Conservation (phyloP, 2,113 vertebrate species). For the Tinamus guttatus region DNA sequence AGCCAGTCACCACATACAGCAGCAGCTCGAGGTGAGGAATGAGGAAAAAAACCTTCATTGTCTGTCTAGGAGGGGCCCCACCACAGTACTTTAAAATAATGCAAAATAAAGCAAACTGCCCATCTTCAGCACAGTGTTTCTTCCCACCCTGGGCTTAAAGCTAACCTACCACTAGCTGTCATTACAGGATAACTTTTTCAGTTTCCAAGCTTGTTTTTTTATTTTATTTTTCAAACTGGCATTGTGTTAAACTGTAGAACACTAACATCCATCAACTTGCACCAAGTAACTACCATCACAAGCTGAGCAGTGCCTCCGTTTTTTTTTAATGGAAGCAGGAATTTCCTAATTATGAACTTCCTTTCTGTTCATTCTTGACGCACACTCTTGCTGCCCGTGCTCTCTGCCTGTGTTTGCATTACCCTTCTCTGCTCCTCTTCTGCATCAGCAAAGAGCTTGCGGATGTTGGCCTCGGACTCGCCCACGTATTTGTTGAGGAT, state of each 20-base stretch:
- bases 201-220: not conserved
- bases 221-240: not conserved
- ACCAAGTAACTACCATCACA: not conserved
- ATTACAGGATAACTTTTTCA: not conserved
- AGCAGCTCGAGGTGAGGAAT: not conserved
- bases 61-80: not conserved
- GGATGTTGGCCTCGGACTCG: conserved; percentile 95
- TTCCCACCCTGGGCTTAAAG: not conserved
- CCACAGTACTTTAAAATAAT: not conserved
- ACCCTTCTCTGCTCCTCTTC: conserved; percentile 97
- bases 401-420: conserved; percentile 9
- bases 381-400: not conserved
- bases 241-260: not conserved
- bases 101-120: not conserved
- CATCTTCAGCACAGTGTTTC: not conserved
- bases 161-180: not conserved
- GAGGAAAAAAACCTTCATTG: too few species aligned
- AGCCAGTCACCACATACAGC: too few species aligned
- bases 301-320: not conserved
- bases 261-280: fast-evolving
- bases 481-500: conserved; percentile 98
- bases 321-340: not conserved
- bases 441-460: conserved; percentile 96
- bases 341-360: not conserved
- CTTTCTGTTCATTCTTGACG: not conserved